Evolutionary conservation across 2,888 invertebrate genomes (phyloP).

Genomic region (Agrilus cyanescens): DNA sequence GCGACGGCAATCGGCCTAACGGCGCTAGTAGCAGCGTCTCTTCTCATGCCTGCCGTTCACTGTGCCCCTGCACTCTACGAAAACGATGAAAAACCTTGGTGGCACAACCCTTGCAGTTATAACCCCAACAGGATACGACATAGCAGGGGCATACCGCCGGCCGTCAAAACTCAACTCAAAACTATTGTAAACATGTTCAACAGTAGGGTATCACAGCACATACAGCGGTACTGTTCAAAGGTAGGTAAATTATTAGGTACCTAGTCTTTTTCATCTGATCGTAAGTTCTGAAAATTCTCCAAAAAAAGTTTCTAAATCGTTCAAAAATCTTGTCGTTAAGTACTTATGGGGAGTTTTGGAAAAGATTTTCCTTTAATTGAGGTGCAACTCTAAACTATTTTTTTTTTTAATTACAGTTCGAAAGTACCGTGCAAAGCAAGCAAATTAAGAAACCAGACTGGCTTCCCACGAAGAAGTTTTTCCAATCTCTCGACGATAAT

Average conservation of each 20-base stretch:
- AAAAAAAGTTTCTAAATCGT: too few relatives aligned
- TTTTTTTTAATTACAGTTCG: slow-evolving; percentile 5
- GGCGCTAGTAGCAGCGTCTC: too few relatives aligned
- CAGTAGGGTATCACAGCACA: slow-evolving; percentile 1
- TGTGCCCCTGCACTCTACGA: too few relatives aligned
- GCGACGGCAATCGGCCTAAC: too few relatives aligned
- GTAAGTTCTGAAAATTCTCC: too few relatives aligned
- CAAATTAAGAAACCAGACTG: slow-evolving; percentile 6
- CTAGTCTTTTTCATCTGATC: background rate
- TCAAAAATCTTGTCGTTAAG: too few relatives aligned
- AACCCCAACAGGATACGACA: slow-evolving; percentile 8
- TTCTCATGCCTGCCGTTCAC: too few relatives aligned
- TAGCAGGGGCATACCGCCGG: slow-evolving; percentile 6
- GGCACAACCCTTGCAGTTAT: slow-evolving; percentile 10
- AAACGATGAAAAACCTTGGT: slow-evolving; percentile 6
- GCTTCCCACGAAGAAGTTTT: slow-evolving; percentile 10
- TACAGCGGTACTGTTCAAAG: slow-evolving; percentile 4
- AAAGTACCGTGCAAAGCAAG: slow-evolving; percentile 4
- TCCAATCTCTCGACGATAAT: slow-evolving; percentile 5
- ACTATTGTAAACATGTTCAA: slow-evolving; percentile 4
- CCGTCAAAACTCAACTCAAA: slow-evolving; percentile 6
- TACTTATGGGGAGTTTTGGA: too few relatives aligned
- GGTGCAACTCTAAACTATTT: too few relatives aligned
- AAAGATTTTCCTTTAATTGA: too few relatives aligned
- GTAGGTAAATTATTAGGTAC: slow-evolving; percentile 1